A percentile compares a stretch with the other conserved stretches of the same genome.
Conservation (phyloP, 2,797 vertebrate genomes). For the Rhodeus uyekii region DNA sequence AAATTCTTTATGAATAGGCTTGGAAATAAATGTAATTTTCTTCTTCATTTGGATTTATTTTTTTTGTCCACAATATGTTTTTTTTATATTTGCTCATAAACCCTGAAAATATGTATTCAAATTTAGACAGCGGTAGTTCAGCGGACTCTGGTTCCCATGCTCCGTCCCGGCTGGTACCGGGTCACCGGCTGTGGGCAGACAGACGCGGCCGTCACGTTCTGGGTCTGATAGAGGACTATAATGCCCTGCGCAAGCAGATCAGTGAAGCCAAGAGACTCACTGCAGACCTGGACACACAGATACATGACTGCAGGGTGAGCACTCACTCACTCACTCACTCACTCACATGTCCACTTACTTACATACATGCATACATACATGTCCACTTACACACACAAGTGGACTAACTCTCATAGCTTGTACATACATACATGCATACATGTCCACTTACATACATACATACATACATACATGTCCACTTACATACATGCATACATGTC, state of each 20-base stretch:
- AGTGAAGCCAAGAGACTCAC: constrained; percentile 80
- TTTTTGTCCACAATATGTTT: no score
- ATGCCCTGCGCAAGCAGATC: constrained; percentile 86
- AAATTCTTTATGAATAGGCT: no score
- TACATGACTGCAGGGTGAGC: constrained; percentile 74
- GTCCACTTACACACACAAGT: no score
- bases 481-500: no score
- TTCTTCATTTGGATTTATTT: no score
- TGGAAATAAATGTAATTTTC: background rate
- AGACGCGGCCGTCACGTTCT: constrained; percentile 83
- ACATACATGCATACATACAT: no score
- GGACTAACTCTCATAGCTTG: no score
- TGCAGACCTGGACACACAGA: constrained; percentile 73
- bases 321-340: background rate
- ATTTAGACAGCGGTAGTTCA: constrained; percentile 70
- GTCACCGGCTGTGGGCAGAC: constrained; percentile 84
- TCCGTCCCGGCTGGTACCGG: constrained; percentile 78
- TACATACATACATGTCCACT: no score
- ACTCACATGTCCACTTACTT: no score
- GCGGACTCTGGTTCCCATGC: constrained; percentile 60
- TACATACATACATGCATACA: constrained; percentile 72
- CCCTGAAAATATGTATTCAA: constrained; percentile 21
- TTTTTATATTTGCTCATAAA: background rate
- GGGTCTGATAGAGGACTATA: constrained; percentile 88
- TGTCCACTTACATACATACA: constrained; percentile 34